Conservation (phyloP, 1,140 invertebrate species). For the Drosophila pandora region DNA sequence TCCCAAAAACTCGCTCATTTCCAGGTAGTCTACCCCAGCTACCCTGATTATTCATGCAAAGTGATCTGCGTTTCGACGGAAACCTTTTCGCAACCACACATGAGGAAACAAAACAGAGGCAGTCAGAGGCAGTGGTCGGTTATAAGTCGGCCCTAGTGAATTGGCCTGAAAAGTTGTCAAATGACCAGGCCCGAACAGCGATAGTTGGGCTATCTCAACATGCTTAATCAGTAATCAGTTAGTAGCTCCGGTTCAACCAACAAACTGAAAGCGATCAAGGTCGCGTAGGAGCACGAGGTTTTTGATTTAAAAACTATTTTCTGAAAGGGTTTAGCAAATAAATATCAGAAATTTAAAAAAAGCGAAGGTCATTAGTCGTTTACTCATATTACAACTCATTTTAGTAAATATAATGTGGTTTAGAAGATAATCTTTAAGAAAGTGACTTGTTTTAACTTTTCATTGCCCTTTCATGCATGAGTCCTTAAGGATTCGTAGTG, state of each 20-base stretch:
- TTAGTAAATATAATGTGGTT: too few relatives aligned
- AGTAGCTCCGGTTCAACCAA: constrained; percentile 26
- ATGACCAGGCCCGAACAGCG: constrained; percentile 22
- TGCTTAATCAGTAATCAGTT: constrained; percentile 53
- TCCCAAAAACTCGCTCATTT: not conserved
- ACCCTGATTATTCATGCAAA: constrained; percentile 34
- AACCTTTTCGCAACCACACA: constrained; percentile 41
- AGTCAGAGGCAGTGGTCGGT: constrained; percentile 13
- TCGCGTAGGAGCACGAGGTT: constrained; percentile 13
- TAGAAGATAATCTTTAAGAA: too few relatives aligned
- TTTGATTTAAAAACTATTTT: not conserved
- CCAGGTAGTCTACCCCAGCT: constrained; percentile 27
- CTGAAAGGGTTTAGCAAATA: too few relatives aligned
- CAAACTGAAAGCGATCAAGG: constrained; percentile 43
- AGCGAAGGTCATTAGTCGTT: too few relatives aligned
- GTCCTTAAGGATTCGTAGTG: too few relatives aligned
- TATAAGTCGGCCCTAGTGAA: constrained; percentile 6
- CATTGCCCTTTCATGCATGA: too few relatives aligned
- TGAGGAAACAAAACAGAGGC: constrained; percentile 26
- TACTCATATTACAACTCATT: too few relatives aligned
- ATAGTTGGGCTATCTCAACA: constrained; percentile 35
- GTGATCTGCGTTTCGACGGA: constrained; percentile 29
- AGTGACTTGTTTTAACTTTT: too few relatives aligned
- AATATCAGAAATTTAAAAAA: too few relatives aligned
- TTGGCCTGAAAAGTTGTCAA: constrained; percentile 32